Percentiles rank a stretch among this genome's conserved stretches.
Conservation (phyloP, 2,113 vertebrate species). For the Otolemur garnettii region DNA sequence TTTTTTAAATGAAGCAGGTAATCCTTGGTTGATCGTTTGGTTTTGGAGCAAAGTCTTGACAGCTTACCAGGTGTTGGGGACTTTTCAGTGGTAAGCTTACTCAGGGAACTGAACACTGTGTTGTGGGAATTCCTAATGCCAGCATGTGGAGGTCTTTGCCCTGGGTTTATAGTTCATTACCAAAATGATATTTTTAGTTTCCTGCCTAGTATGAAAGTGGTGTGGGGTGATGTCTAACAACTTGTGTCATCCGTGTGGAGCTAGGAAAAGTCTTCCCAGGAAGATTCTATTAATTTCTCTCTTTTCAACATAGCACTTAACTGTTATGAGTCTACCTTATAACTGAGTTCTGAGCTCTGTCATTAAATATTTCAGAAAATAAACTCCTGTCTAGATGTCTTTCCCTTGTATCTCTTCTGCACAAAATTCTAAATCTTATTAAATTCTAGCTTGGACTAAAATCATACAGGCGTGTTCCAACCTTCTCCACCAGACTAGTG, state of each 20-base stretch:
- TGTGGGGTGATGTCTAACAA: fast-evolving
- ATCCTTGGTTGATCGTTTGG: too few relatives aligned
- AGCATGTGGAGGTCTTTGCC: not conserved
- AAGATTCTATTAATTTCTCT: not conserved
- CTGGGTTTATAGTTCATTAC: not conserved
- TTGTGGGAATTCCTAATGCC: not conserved
- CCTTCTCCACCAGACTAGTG: not conserved
- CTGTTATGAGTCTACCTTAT: fast-evolving
- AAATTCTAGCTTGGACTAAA: not conserved
- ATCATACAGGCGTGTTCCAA: fast-evolving
- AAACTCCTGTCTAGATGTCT: constrained; percentile 21
- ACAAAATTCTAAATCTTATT: not conserved
- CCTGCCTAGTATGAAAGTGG: not conserved
- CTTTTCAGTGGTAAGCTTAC: not conserved
- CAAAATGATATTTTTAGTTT: not conserved
- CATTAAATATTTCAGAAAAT: not conserved
- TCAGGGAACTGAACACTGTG: fast-evolving
- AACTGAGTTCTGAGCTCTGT: not conserved
- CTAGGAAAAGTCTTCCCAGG: not conserved
- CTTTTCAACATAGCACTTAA: not conserved
- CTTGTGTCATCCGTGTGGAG: fast-evolving
- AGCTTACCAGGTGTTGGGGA: not conserved
- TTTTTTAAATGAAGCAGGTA: not conserved
- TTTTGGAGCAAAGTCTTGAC: not conserved
- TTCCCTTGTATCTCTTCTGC: not conserved